These are phyloP conservation scores for Drosophila helvetica DNA, from an alignment of 2,888 invertebrate genomes.

Conservation along the genomic window DNA sequence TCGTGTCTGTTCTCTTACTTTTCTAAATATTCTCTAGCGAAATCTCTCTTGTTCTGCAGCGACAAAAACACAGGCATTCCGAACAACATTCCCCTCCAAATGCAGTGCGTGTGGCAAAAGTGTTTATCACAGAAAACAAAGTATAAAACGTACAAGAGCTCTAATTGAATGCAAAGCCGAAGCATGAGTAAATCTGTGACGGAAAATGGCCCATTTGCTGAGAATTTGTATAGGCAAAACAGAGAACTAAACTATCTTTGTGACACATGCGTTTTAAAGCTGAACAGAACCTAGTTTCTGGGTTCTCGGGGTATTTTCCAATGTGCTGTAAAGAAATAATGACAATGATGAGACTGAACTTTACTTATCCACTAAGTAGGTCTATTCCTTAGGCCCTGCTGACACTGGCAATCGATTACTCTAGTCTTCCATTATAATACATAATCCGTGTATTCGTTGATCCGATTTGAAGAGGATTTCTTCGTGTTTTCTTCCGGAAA, in stretches of 20 bases:
- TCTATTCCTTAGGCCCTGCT: conserved; percentile 15
- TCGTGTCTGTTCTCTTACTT: conserved; percentile 19
- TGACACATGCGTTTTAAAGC: conserved; percentile 3
- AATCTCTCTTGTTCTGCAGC: conserved; percentile 13
- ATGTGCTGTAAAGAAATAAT: neutral
- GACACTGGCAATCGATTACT: conserved; percentile 1
- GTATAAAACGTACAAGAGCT: conserved; percentile 62
- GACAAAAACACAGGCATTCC: conserved; percentile 28
- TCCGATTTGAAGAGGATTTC: neutral
- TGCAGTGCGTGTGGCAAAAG: conserved; percentile 56
- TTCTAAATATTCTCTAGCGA: conserved; percentile 12
- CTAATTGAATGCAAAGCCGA: conserved; percentile 23
- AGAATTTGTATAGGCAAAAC: neutral
- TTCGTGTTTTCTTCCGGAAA: conserved; percentile 1
- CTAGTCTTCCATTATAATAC: conserved; percentile 20
- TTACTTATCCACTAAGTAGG: conserved; percentile 30
- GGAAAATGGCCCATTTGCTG: neutral
- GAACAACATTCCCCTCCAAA: conserved; percentile 36
- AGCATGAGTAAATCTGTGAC: conserved; percentile 2
- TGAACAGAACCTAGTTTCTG: neutral
- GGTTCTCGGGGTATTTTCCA: neutral
- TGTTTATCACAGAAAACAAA: conserved; percentile 77
- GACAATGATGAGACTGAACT: conserved; percentile 13
- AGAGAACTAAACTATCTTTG: conserved; percentile 1
- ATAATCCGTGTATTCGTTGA: conserved; percentile 8